These are phyloP conservation scores for Agrypnia vestita DNA, from an alignment of 1,140 invertebrate genomes.

Conservation along the genomic window DNA sequence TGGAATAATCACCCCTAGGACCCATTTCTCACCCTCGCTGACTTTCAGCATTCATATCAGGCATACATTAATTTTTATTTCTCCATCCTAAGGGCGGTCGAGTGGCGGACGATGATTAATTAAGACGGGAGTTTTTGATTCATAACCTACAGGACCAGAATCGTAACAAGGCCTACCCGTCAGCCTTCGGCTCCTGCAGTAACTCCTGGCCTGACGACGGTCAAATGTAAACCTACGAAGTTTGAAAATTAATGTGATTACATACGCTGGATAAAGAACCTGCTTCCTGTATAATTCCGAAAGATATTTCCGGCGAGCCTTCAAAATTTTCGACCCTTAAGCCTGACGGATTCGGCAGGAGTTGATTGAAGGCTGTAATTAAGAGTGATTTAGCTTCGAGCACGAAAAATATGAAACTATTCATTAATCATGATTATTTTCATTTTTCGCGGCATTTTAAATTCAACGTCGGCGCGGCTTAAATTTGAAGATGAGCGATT, in stretches of 20 bases:
- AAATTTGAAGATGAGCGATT: too few relatives aligned
- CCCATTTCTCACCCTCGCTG: background rate
- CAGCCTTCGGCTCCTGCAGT: background rate
- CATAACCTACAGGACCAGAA: constrained; percentile 7
- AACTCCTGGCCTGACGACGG: background rate
- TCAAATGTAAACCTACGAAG: background rate
- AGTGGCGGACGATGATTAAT: constrained; percentile 1
- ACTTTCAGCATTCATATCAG: too few relatives aligned
- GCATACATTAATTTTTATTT: constrained; percentile 19
- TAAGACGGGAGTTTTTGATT: constrained; percentile 16
- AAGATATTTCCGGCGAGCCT: too few relatives aligned
- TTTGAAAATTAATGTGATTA: background rate
- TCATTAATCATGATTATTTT: too few relatives aligned
- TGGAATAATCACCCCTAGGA: background rate
- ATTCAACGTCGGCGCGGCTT: too few relatives aligned
- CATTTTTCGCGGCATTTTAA: too few relatives aligned
- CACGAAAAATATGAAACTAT: too few relatives aligned
- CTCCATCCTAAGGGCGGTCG: background rate
- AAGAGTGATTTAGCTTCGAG: too few relatives aligned
- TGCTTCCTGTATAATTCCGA: too few relatives aligned
- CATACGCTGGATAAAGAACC: background rate
- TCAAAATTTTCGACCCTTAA: too few relatives aligned
- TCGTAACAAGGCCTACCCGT: background rate
- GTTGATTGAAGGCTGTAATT: too few relatives aligned
- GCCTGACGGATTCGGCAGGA: too few relatives aligned